Base-by-base conservation (phyloP, 2,888 invertebrate genomes). In the Aphrophora alni region DNA sequence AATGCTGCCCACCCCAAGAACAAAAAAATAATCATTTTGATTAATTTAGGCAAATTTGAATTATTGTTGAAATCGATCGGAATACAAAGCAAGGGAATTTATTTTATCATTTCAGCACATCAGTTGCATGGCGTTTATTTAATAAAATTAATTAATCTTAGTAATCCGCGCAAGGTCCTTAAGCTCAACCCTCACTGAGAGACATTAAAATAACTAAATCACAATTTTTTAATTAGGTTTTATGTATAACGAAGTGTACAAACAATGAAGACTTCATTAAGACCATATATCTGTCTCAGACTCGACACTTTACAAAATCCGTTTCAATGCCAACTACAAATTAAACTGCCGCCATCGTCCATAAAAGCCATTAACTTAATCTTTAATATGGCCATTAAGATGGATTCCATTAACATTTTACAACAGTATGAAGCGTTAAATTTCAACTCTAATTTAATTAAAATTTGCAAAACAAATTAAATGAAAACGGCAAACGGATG, bases 361-460 rank as follows among this genome's bases (percentile, higher is more conserved):
- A 59, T 59, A 59, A 59, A 59, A 59, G 59, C 21, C 59, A 21
- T 59, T 21, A 59, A 59, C 21, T 59, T 59, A 59, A 59, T 59
- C 59, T 59, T 21, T 59, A 59, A 59, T 59, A 21, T 21, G 59
- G 59, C 59, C 59, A 59, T 59, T 59, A 59, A n/a, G 59, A 21
- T 59, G 59, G 21, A 59, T 59, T 44, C 59, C 59, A 59, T 59
- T 59, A 59, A 59, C 59, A 59, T 59, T 59, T 59, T 59, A 59
- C 59, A 59, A 59, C 59, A 14, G 59, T 14, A 21, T 7, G 21
- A 21, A 59, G 59, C 59, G 59, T 59, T 59, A 59, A 21, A 21
- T 59, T 59, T 59, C 59, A 59, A 7, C 5, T 59, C 59, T 59
- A 59, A 59, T 59, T 59, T 59, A 59, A 59, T 59, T 59, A 59